Base-by-base conservation (phyloP, 2,113 vertebrate species). In the Callopanchax toddi region DNA sequence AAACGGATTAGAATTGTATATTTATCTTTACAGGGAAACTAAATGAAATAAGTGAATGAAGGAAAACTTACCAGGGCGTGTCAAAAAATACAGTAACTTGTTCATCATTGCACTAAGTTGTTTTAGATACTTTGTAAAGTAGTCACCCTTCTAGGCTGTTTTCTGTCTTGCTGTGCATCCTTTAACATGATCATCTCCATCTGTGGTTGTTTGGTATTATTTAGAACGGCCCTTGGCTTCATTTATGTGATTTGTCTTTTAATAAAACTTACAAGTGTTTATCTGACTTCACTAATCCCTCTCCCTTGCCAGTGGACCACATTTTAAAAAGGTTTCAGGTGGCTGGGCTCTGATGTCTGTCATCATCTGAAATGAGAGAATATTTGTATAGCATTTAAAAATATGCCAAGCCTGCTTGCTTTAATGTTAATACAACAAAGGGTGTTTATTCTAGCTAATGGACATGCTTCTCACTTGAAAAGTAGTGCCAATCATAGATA, bases 381-480 rank as follows among this genome's bases (percentile, higher is more conserved):
- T 32, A 52, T 32, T 52, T 32, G n/a, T 11, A 34, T 11, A 20
- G 25, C 25, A 20, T 20, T 32, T 11, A 17, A 34, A 52, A 17
- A 17, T n/a, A 26, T 51, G 3, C 23, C 26, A 18, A 32, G 25
- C 16, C 25, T 32, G 13, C 21, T 21, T 48, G 49, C 25, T 17
- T 50, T 26, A 17, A 48, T 48, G 48, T 15, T 17, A 50, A 13
- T 49, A 25, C 18, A 51, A 51, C 48, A 51, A 51, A 17, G 17
- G 17, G 10, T n/a, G 11, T 32, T 32, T 32, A 32, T 11, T 29
- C 16, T 29, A 10, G 46, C 16, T 50, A 17, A 51, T 32, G n/a
- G 29, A 34, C 6, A 16, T 18, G 17, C 17, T 18, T 9, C 26
- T 6, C 2, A 2, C 34, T 20, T 34, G 17, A 10, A 17, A n/a